Percentiles rank a stretch among this genome's conserved stretches.
These are phyloP conservation scores for Leptoclinus maculatus DNA, from an alignment of 2,797 vertebrate genomes.

Conservation along the genomic window DNA sequence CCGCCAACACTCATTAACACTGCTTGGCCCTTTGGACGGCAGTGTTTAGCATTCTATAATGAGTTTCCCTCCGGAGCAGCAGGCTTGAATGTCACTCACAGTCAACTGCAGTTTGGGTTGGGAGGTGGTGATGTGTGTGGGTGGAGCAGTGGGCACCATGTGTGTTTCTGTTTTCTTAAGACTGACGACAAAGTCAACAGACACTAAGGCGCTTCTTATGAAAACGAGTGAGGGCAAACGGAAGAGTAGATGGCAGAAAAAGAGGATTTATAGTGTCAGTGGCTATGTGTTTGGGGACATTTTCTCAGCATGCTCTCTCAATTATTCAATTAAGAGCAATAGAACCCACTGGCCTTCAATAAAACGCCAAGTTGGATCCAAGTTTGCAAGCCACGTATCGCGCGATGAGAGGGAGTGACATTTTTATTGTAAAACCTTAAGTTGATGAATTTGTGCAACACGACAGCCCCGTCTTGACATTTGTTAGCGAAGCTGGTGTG, in stretches of 20 bases:
- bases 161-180: slow-evolving; percentile 56
- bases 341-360: slow-evolving; percentile 49
- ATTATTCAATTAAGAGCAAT: slow-evolving; percentile 68
- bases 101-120: slow-evolving; percentile 66
- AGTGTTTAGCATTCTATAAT: slow-evolving; percentile 81
- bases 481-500: slow-evolving; percentile 35
- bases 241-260: slow-evolving; percentile 18
- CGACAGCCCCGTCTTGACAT: slow-evolving; percentile 47
- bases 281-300: slow-evolving; percentile 46
- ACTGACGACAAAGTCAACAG: slow-evolving; percentile 63
- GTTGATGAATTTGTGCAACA: slow-evolving; percentile 52
- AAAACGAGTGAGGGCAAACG: slow-evolving; percentile 43
- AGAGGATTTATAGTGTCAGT: slow-evolving; percentile 34
- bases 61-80: slow-evolving; percentile 76
- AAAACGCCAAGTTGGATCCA: slow-evolving; percentile 44
- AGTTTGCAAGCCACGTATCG: slow-evolving; percentile 37
- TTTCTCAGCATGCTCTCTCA: slow-evolving; percentile 49
- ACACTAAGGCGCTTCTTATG: slow-evolving; percentile 45
- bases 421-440: slow-evolving; percentile 57
- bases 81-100: slow-evolving; percentile 76
- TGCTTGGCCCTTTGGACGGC: slow-evolving; percentile 71
- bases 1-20: slow-evolving; percentile 78
- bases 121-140: slow-evolving; percentile 60
- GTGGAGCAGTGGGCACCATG: slow-evolving; percentile 51
- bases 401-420: slow-evolving; percentile 42